Percentiles rank a stretch among this genome's conserved stretches.
Conservation (phyloP, 2,113 vertebrate species). For the Leptobrachium leishanense region DNA sequence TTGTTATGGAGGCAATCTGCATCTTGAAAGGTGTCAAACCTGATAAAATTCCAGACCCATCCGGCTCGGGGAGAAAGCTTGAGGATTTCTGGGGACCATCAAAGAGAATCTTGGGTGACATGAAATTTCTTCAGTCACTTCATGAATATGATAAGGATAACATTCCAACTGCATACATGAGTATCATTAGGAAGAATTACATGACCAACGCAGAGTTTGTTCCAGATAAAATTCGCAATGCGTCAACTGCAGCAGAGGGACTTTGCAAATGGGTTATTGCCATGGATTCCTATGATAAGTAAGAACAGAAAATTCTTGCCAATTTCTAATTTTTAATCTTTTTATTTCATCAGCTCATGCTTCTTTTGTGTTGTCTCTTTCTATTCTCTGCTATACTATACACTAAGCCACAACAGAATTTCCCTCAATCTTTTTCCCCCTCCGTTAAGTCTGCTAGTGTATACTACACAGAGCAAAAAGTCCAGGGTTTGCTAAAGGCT, state of each 20-base stretch:
- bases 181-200: constrained; percentile 81
- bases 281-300: constrained; percentile 85
- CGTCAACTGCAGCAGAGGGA: constrained; percentile 85
- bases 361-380: too few relatives aligned
- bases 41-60: constrained; percentile 82
- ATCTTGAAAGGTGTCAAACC: constrained; percentile 89
- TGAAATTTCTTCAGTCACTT: constrained; percentile 86
- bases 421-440: too few relatives aligned
- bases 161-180: constrained; percentile 76
- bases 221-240: constrained; percentile 86
- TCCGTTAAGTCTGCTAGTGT: too few relatives aligned
- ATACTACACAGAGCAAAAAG: too few relatives aligned
- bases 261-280: constrained; percentile 88
- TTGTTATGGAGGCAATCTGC: constrained; percentile 91
- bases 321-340: too few relatives aligned
- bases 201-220: constrained; percentile 88
- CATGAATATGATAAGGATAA: constrained; percentile 89
- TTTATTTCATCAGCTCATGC: too few relatives aligned
- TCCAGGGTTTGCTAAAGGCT: too few relatives aligned
- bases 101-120: constrained; percentile 85
- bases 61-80: constrained; percentile 80
- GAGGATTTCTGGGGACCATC: constrained; percentile 92
- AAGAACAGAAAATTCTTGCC: constrained; percentile 48
- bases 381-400: too few relatives aligned
- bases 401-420: too few relatives aligned